Evolutionary conservation across 2,888 invertebrate genomes (phyloP).

Genomic region (Zele albiditarsus): DNA sequence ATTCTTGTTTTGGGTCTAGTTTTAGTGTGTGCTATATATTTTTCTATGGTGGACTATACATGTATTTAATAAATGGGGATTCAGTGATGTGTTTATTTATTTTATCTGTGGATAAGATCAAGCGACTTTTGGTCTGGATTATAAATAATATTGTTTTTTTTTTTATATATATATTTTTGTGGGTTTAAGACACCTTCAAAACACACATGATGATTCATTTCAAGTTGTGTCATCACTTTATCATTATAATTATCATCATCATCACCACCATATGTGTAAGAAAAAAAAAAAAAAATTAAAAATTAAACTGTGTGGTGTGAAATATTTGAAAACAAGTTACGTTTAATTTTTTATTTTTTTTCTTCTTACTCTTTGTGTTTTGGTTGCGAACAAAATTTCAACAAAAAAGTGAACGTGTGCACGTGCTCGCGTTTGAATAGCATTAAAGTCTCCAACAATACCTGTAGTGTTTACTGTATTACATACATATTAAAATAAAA

Average conservation of each 20-base stretch:
- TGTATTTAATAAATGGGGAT: slow-evolving; percentile 3
- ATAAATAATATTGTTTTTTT: slow-evolving; percentile 20
- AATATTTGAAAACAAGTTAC: slow-evolving; percentile 6
- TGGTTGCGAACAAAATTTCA: slow-evolving; percentile 30
- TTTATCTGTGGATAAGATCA: not conserved
- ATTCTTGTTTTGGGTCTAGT: not conserved
- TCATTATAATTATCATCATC: not conserved
- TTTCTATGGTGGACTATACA: not conserved
- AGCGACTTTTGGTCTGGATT: not conserved
- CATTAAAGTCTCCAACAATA: slow-evolving; percentile 54
- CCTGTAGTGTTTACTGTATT: not conserved
- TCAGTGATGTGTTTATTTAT: slow-evolving; percentile 24
- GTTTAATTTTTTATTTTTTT: not conserved
- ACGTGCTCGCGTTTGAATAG: slow-evolving; percentile 49
- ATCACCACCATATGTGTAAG: not conserved
- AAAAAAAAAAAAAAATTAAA: too few species aligned
- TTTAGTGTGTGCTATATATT: not conserved
- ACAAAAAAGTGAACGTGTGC: slow-evolving; percentile 40
- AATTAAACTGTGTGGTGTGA: not conserved
- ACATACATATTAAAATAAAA: not conserved
- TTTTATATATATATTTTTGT: not conserved
- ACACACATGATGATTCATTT: slow-evolving; percentile 8
- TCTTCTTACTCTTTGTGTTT: slow-evolving; percentile 1
- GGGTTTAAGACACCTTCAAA: slow-evolving; percentile 1
- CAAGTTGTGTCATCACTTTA: not conserved